A percentile compares a stretch with the other conserved stretches of the same genome.
Evolutionary conservation across 2,888 invertebrate species (phyloP).

Genomic region (Strigamia maritima): DNA sequence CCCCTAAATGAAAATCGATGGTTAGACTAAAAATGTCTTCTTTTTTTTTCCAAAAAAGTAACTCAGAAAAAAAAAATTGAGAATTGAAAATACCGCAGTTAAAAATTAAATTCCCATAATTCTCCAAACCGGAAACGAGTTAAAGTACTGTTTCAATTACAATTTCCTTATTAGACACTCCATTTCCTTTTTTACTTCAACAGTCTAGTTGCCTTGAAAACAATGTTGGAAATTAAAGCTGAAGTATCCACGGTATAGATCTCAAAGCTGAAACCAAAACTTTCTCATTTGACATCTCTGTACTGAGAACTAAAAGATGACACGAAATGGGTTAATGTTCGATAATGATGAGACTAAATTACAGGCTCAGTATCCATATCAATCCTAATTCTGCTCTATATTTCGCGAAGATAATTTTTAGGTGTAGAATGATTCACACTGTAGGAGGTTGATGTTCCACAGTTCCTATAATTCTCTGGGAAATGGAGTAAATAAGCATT

Average conservation of each 20-base stretch:
- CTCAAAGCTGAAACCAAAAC: neutral
- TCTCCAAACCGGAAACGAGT: constrained; percentile 8
- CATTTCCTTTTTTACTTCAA: constrained; percentile 22
- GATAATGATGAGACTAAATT: constrained; percentile 26
- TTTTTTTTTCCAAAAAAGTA: neutral
- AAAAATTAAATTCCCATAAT: constrained; percentile 17
- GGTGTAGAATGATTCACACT: constrained; percentile 20
- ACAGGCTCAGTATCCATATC: constrained; percentile 14
- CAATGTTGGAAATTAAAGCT: constrained; percentile 13
- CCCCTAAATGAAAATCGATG: neutral
- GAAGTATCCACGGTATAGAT: neutral
- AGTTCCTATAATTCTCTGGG: constrained; percentile 28
- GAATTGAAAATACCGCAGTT: neutral
- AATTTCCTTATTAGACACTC: constrained; percentile 24
- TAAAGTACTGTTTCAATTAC: constrained; percentile 34
- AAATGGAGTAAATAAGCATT: constrained; percentile 17
- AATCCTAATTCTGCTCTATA: neutral
- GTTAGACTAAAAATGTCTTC: neutral
- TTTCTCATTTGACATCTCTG: no score
- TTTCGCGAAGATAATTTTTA: neutral
- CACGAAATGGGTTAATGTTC: constrained; percentile 16
- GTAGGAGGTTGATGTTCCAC: constrained; percentile 21
- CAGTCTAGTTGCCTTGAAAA: constrained; percentile 16
- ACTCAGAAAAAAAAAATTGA: neutral
- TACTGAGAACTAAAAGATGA: neutral